phyloP scores from a whole-genome alignment of 1,140 invertebrate species.

The Latrodectus geometricus region DNA sequence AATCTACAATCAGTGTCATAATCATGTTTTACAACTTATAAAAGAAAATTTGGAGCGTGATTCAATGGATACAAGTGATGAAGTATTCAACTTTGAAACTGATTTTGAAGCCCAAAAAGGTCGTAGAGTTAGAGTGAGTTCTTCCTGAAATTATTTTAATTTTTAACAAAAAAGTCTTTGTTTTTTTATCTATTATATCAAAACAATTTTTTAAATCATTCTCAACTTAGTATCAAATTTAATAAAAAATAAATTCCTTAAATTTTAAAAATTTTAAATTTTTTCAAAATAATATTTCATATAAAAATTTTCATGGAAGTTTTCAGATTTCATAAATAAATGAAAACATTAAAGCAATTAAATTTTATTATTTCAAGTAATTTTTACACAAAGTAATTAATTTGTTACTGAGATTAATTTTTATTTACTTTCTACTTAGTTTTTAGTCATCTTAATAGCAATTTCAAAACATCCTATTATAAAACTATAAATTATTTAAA shows the following conservation, averaged over 20 bases:
- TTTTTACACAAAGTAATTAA: too few species aligned
- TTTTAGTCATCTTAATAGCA: too few species aligned
- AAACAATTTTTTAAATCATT: conserved; percentile 64
- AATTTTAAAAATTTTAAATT: too few species aligned
- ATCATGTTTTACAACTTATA: conserved; percentile 68
- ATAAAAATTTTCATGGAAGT: too few species aligned
- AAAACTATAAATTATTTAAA: too few species aligned
- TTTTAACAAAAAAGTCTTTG: conserved; percentile 9
- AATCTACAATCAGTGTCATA: conserved; percentile 68
- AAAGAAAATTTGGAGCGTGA: conserved; percentile 70
- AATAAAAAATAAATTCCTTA: conserved; percentile 57
- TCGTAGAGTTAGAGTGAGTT: conserved; percentile 51
- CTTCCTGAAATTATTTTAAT: conserved; percentile 30
- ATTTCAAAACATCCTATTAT: too few species aligned
- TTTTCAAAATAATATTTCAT: too few species aligned
- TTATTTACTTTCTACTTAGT: too few species aligned
- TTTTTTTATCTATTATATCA: neutral
- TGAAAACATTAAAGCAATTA: too few species aligned
- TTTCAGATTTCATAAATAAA: too few species aligned
- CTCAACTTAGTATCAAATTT: conserved; percentile 64
- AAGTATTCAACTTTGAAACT: conserved; percentile 55
- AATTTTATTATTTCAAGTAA: too few species aligned
- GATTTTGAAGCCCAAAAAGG: conserved; percentile 66
- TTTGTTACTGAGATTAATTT: too few species aligned
- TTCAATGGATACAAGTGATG: conserved; percentile 64